These are phyloP conservation scores for Halcyon chelicuti DNA, from an alignment of 2,797 vertebrate genomes.

Conservation along the genomic window DNA sequence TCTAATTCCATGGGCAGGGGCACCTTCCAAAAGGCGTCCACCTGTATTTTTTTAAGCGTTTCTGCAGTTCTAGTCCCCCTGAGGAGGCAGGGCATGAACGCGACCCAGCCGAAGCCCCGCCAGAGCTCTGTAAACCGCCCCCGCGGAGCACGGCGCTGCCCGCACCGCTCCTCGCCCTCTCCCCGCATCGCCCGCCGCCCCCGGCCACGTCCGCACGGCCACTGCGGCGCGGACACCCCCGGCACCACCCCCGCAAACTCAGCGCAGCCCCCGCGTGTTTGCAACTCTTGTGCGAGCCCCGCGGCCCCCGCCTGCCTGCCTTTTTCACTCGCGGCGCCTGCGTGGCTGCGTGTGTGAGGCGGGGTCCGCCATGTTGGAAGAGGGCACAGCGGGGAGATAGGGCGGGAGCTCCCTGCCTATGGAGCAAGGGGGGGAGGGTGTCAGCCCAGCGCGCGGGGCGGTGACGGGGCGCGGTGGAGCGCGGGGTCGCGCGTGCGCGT, in stretches of 20 bases:
- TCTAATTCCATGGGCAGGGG: neutral
- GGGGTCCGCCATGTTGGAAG: too few species aligned
- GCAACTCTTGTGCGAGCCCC: too few species aligned
- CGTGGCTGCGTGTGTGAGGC: too few species aligned
- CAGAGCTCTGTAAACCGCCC: neutral
- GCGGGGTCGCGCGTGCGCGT: too few species aligned
- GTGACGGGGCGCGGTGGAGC: too few species aligned
- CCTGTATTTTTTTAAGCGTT: neutral
- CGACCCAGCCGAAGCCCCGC: accelerated
- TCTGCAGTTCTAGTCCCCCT: neutral
- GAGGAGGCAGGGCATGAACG: neutral
- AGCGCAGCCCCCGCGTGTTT: neutral
- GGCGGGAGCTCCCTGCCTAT: too few species aligned
- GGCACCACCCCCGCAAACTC: too few species aligned
- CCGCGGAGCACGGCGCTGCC: neutral
- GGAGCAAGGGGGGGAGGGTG: too few species aligned
- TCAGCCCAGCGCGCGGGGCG: too few species aligned
- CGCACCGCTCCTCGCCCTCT: neutral
- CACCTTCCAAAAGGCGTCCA: neutral
- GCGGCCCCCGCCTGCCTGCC: neutral
- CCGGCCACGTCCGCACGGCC: neutral
- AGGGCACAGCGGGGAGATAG: too few species aligned
- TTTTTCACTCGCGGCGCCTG: too few species aligned
- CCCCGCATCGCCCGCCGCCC: neutral
- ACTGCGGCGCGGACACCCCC: too few species aligned